Evolutionary conservation across 2,888 invertebrate species (phyloP).

Genomic region (Eupithecia dodoneata): DNA sequence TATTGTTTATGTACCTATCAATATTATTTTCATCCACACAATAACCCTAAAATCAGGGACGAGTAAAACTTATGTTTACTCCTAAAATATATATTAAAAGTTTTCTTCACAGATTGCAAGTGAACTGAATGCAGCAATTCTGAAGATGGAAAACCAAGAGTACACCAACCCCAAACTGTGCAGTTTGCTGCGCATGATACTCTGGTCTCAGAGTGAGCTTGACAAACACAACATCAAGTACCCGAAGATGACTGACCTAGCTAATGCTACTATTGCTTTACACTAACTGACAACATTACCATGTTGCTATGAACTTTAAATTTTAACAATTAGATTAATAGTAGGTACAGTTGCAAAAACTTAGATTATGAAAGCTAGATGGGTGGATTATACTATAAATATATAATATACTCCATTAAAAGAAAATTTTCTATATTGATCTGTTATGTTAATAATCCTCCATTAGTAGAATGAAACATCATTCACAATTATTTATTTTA

Average conservation of each 20-base stretch:
- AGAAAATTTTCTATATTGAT: background rate
- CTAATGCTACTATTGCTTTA: conserved; percentile 90
- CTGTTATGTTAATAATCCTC: background rate
- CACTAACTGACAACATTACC: conserved; percentile 55
- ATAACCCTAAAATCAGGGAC: too few relatives aligned
- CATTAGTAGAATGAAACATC: background rate
- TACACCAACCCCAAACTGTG: conserved; percentile 96
- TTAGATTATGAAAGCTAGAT: conserved; percentile 1
- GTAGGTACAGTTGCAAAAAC: background rate
- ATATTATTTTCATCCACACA: too few relatives aligned
- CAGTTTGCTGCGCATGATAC: conserved; percentile 94
- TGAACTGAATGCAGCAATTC: conserved; percentile 98
- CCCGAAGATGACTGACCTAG: conserved; percentile 97
- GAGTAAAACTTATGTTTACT: too few relatives aligned
- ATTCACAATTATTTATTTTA: conserved; percentile 9
- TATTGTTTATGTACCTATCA: too few relatives aligned
- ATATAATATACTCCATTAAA: background rate
- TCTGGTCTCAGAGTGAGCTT: conserved; percentile 98
- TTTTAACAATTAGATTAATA: background rate
- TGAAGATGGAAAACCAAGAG: conserved; percentile 96
- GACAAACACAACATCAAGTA: conserved; percentile 98
- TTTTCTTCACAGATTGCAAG: conserved; percentile 90
- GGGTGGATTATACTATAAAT: too few relatives aligned
- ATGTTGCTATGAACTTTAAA: background rate
- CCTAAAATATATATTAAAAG: too few relatives aligned